phyloP scores from a whole-genome alignment of 2,888 invertebrate species.

The Autographa pulchrina region DNA sequence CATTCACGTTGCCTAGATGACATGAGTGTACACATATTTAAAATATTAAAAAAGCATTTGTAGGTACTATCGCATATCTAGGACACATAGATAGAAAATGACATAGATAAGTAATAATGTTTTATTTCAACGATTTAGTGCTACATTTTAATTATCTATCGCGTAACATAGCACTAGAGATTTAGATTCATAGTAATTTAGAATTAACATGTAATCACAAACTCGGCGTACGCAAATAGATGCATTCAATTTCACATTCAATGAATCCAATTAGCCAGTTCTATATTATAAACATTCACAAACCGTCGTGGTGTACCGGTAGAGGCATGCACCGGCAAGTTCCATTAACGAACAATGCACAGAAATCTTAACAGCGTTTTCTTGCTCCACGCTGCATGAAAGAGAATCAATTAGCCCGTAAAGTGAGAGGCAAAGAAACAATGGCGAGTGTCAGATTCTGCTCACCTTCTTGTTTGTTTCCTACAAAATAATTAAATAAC shows the following conservation, averaged over 20 bases:
- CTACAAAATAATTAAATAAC: slow-evolving; percentile 13
- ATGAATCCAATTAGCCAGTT: slow-evolving; percentile 40
- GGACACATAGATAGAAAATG: neutral
- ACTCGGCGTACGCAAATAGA: neutral
- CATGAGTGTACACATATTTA: neutral
- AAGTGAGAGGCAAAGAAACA: slow-evolving; percentile 74
- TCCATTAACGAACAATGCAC: slow-evolving; percentile 82
- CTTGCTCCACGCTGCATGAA: slow-evolving; percentile 79
- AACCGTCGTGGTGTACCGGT: slow-evolving; percentile 35
- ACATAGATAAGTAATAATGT: too few species aligned
- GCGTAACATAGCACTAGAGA: neutral
- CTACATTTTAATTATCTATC: neutral
- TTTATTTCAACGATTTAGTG: neutral
- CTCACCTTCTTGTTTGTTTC: slow-evolving; percentile 39
- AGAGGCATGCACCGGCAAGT: slow-evolving; percentile 65
- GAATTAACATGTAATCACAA: slow-evolving; percentile 7
- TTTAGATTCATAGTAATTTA: neutral
- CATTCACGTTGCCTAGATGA: neutral
- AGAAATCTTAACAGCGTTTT: slow-evolving; percentile 81
- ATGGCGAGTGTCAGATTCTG: slow-evolving; percentile 60
- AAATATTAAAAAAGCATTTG: neutral
- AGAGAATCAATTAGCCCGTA: slow-evolving; percentile 82
- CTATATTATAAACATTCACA: slow-evolving; percentile 46
- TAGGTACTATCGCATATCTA: neutral
- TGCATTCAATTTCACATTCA: neutral